A percentile compares a stretch with the other conserved stretches of the same genome.
These are phyloP conservation scores for Laothoe populi DNA, from an alignment of 2,888 invertebrate species.

Conservation along the genomic window DNA sequence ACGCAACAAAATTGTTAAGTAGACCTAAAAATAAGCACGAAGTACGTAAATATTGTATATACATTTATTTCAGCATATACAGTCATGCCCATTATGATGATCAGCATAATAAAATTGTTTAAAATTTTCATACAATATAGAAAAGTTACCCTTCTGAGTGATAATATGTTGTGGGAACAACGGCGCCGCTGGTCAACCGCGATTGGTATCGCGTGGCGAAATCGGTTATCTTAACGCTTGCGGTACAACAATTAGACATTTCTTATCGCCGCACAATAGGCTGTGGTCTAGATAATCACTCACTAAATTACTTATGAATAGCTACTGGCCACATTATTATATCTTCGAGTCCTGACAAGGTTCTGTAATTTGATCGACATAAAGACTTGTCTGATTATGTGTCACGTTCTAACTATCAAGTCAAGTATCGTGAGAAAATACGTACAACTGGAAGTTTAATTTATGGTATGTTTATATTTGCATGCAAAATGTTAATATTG, in stretches of 20 bases:
- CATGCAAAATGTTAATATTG: slow-evolving; percentile 7
- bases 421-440: slow-evolving; percentile 9
- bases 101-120: too few relatives aligned
- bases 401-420: slow-evolving; percentile 7
- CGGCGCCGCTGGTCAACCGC: slow-evolving; percentile 35
- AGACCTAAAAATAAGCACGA: too few relatives aligned
- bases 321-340: slow-evolving; percentile 18
- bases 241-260: slow-evolving; percentile 45
- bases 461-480: slow-evolving; percentile 5
- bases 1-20: too few relatives aligned
- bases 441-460: background rate
- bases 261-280: slow-evolving; percentile 42
- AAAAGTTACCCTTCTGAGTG: slow-evolving; percentile 11
- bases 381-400: slow-evolving; percentile 19
- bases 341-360: slow-evolving; percentile 7
- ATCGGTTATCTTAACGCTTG: slow-evolving; percentile 46
- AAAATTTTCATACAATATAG: background rate
- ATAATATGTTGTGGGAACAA: background rate
- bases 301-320: slow-evolving; percentile 24
- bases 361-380: slow-evolving; percentile 14
- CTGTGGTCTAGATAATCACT: slow-evolving; percentile 33
- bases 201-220: slow-evolving; percentile 45
- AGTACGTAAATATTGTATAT: too few relatives aligned
- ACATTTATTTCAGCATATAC: too few relatives aligned
- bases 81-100: too few relatives aligned